Conservation (phyloP, 2,888 invertebrate species). For the Gandaritis pyraliata region DNA sequence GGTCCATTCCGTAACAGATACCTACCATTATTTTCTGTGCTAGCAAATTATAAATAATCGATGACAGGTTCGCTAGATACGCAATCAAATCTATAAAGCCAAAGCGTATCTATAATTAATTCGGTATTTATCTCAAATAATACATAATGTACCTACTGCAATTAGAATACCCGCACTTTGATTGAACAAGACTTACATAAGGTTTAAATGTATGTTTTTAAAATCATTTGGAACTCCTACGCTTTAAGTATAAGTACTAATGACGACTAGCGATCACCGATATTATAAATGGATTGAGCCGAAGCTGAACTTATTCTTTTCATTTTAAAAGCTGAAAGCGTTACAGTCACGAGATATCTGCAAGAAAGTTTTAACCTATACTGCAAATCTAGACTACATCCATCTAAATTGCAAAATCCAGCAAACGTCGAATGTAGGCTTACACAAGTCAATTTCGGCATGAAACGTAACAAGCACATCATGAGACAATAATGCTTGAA, state of each 20-base stretch:
- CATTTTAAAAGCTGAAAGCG: not conserved
- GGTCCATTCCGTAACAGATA: not conserved
- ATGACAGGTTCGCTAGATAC: constrained; percentile 20
- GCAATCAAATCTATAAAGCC: constrained; percentile 29
- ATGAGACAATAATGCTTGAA: constrained; percentile 23
- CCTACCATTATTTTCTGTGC: not conserved
- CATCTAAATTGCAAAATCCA: too few species aligned
- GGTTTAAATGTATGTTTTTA: constrained; percentile 37
- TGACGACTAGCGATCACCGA: constrained; percentile 14
- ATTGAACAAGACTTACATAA: constrained; percentile 39
- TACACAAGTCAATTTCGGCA: not conserved
- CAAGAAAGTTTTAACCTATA: too few species aligned
- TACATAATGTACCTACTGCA: constrained; percentile 30
- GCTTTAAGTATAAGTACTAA: constrained; percentile 28
- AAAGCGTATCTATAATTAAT: constrained; percentile 34
- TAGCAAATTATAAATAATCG: constrained; percentile 18
- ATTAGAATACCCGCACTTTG: constrained; percentile 35
- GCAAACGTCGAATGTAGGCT: too few species aligned
- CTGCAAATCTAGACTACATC: too few species aligned
- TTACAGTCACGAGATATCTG: not conserved
- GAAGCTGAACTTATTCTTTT: constrained; percentile 12
- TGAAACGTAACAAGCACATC: not conserved
- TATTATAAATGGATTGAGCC: not conserved
- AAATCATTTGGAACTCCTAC: constrained; percentile 40
- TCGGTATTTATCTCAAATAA: constrained; percentile 37